Evolutionary conservation across 1,140 invertebrate species (phyloP).

Genomic region (Paraescarpia echinospica): DNA sequence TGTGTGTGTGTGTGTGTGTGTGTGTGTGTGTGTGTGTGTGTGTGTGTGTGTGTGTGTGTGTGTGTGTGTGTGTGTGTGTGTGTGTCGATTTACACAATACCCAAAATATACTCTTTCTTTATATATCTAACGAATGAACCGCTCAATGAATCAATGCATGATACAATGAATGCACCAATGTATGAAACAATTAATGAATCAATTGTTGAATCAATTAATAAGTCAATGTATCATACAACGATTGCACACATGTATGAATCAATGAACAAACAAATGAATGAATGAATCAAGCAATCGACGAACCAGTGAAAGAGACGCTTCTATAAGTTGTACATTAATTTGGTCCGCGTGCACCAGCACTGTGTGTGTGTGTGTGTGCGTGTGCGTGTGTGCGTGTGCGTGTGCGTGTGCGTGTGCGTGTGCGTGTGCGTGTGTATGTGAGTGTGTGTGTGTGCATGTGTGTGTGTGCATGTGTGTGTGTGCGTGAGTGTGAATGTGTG

Average conservation of each 20-base stretch:
- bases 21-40: conserved; percentile 12
- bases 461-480: neutral
- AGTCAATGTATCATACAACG: neutral
- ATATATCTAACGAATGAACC: neutral
- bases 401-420: neutral
- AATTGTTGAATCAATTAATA: neutral
- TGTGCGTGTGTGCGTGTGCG: neutral
- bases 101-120: too few relatives aligned
- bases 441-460: neutral
- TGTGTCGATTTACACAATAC: too few relatives aligned
- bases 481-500: neutral
- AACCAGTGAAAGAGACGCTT: neutral
- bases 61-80: neutral
- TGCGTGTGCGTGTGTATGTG: neutral
- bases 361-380: conserved; percentile 4
- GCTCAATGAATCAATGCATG: neutral
- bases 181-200: neutral
- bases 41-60: conserved; percentile 14
- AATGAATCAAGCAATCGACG: neutral
- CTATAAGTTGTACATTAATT: too few relatives aligned
- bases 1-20: neutral
- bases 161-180: neutral
- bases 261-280: neutral
- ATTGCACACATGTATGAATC: neutral
- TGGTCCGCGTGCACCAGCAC: too few relatives aligned